A percentile compares a stretch with the other conserved stretches of the same genome.
Conservation (phyloP, 2,113 vertebrate species). For the Aegotheles bennettii region DNA sequence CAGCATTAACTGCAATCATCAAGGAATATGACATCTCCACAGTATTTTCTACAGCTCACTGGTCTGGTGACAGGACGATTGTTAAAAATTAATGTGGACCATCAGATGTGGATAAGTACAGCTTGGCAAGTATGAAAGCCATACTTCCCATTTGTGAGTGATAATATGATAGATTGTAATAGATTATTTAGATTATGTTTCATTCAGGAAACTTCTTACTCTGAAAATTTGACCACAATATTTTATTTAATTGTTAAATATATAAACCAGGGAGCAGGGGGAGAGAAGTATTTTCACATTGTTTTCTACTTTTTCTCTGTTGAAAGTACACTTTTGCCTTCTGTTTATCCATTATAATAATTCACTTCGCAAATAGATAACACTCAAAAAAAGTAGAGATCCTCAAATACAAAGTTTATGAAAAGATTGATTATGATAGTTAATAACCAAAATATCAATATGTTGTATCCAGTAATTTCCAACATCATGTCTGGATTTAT, state of each 20-base stretch:
- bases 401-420: background rate
- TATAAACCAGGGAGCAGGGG: background rate
- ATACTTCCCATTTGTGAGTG: background rate
- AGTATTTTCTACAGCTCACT: slow-evolving; percentile 35
- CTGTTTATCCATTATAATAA: background rate
- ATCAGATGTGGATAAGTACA: slow-evolving; percentile 12
- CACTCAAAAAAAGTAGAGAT: background rate
- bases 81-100: slow-evolving; percentile 43
- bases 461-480: background rate
- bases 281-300: background rate
- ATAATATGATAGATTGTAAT: background rate
- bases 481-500: background rate
- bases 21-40: slow-evolving; percentile 17
- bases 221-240: background rate
- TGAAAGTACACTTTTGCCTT: background rate
- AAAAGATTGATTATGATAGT: background rate
- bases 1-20: slow-evolving; percentile 14
- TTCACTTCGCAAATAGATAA: background rate
- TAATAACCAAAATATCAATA: background rate
- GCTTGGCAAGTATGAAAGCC: background rate
- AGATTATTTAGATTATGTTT: background rate
- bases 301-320: background rate
- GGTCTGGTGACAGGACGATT: background rate
- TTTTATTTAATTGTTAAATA: background rate
- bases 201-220: background rate